These are phyloP conservation scores for Mirza zaza DNA, from an alignment of 2,113 vertebrate genomes.

Conservation along the genomic window DNA sequence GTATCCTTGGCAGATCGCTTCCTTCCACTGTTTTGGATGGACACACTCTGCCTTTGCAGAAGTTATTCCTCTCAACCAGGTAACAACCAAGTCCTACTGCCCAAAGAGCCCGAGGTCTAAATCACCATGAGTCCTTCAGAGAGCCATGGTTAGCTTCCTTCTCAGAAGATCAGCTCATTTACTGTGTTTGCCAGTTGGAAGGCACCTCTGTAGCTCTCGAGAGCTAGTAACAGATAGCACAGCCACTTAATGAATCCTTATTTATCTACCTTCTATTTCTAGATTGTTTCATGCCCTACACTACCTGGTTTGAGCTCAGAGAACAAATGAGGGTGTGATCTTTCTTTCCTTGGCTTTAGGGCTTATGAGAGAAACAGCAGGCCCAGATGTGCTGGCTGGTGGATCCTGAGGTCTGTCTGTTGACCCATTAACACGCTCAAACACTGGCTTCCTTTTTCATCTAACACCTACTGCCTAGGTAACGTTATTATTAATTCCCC, in stretches of 20 bases:
- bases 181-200: neutral
- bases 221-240: neutral
- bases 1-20: neutral
- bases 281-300: neutral
- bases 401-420: neutral
- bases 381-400: neutral
- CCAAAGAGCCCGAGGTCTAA: neutral
- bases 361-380: neutral
- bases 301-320: neutral
- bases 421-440: constrained; percentile 36
- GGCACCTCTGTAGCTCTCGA: neutral
- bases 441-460: constrained; percentile 34
- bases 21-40: neutral
- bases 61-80: neutral
- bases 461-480: neutral
- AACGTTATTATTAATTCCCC: constrained; percentile 48
- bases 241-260: neutral
- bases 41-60: neutral
- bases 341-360: neutral
- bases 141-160: neutral
- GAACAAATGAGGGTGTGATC: neutral
- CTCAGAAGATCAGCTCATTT: neutral
- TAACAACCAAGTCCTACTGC: fast-evolving
- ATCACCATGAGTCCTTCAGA: neutral
- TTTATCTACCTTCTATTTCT: neutral